Base-by-base conservation (phyloP, 53 echinoderm and acorn worm genomes). In the Paelopatides confundens region DNA sequence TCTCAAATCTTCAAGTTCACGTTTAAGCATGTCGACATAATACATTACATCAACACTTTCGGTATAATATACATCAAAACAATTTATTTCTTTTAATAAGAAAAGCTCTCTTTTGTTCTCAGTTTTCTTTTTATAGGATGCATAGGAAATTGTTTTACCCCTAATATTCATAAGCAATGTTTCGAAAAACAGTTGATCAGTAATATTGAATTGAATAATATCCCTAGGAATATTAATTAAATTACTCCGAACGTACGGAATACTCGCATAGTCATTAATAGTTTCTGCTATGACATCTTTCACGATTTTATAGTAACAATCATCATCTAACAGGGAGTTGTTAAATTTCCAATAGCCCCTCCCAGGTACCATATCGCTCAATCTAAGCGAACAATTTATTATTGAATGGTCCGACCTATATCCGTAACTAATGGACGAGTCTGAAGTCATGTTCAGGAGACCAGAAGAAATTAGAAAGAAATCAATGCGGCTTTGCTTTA, bases 401-500 rank as follows among this genome's bases (percentile, higher is more conserved):
- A 71, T 35, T n/a, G 86, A 71, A 50, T 71, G 86, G 54, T 86
- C 86, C 15, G 71, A 64, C 11, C 51, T 29, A 71, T 86, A 86
- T 12, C 74, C 74, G 32, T 63, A 27, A 3, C 24, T 33, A 1
- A 71, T 86, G 32, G 29, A 24, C 6, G 54, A 27, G 2, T 17
- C 9, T 4, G 21, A 11, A n/a, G 70, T 5, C 5, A 32, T 12
- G 10, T 63, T 54, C 15, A 86, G 11, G 3, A 74, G 62, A 47
- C 65, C 86, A 28, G 35, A 36, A 33, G 71, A 86, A 37, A 33
- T 35, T 7, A 86, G 23, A 51, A 86, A 52, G 65, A 71, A 71
- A n/a, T 86, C 50, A 17, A 52, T 49, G 30, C 86, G 23, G 11
- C 31, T 47, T 38, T 87, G 71, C 46, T 87, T 71, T 4, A 52